Base-by-base conservation (phyloP, 2,888 invertebrate species). In the Caenorhabditis sp. region DNA sequence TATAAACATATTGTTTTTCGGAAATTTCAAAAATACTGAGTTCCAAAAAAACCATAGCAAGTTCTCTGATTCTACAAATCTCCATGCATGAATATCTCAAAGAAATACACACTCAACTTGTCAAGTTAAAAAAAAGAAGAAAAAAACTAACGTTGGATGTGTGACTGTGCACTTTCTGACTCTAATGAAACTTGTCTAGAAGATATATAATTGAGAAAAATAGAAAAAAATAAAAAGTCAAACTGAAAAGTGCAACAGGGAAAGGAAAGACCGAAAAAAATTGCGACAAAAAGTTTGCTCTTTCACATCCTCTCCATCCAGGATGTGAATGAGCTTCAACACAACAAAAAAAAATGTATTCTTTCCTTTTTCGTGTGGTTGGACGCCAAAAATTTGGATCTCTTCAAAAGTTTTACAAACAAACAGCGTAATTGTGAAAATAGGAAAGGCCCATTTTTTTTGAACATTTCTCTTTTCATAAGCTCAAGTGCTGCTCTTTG, bases 341-440 rank as follows among this genome's bases (percentile, higher is more conserved):
- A 31, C 31, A 31, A 17, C 43, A 43, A 10, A 43, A 36, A 36
- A 43, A 43, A 43, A 43, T 17, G 43, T 43, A 43, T 43, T 43
- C 17, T 43, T 43, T 14, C 31, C 10, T 31, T 31, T 31, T 31
- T 31, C 31, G 31, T 43, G 43, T 10, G 43, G 17, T 17, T 17
- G 14, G 12, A 3, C 43, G 2, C 14, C 5, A 43, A 43, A 43
- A 43, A 43, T 17, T 43, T 43, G 43, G 43, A 43, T 43, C 43
- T 43, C 43, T 43, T 43, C 43, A 43, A 43, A 43, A 43, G 43
- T 43, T 43, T 43, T 43, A 43, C 43, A 43, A 43, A 43, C 43
- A 43, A 43, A 43, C 43, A 43, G 14, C 12, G 43, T 43, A 43
- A 43, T 43, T 43, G 43, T 43, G 43, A 43, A 43, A 17, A 17